Conservation (phyloP, 2,888 invertebrate genomes). For the Acrobasis repandana region DNA sequence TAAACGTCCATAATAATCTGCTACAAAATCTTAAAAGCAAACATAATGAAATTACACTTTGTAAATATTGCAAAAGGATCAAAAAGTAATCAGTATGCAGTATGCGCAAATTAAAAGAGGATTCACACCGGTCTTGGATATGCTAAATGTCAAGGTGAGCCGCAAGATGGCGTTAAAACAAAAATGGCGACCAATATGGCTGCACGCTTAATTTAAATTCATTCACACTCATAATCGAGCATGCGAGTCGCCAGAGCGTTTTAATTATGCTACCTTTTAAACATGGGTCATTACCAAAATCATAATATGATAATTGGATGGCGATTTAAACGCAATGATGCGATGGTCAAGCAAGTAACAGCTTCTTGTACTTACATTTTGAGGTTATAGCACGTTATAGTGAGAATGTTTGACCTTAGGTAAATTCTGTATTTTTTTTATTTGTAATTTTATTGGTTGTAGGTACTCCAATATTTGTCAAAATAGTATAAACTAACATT, state of each 20-base stretch:
- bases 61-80: constrained; percentile 18
- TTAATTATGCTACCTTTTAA: constrained; percentile 8
- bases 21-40: constrained; percentile 7
- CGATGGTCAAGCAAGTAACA: not conserved
- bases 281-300: constrained; percentile 11
- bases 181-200: constrained; percentile 42
- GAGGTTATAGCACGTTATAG: too few relatives aligned
- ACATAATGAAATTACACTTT: constrained; percentile 5
- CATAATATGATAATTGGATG: constrained; percentile 16
- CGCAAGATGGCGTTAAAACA: constrained; percentile 54
- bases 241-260: constrained; percentile 4
- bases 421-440: too few relatives aligned
- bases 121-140: constrained; percentile 45
- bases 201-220: constrained; percentile 23
- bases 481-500: too few relatives aligned
- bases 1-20: not conserved
- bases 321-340: not conserved
- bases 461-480: too few relatives aligned
- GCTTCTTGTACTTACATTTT: not conserved
- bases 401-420: too few relatives aligned
- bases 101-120: constrained; percentile 51
- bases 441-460: too few relatives aligned
- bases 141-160: constrained; percentile 72
- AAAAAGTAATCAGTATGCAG: constrained; percentile 25
- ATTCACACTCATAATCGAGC: constrained; percentile 25